These are phyloP conservation scores for Abramis brama DNA, from an alignment of 2,113 vertebrate species.

Conservation along the genomic window DNA sequence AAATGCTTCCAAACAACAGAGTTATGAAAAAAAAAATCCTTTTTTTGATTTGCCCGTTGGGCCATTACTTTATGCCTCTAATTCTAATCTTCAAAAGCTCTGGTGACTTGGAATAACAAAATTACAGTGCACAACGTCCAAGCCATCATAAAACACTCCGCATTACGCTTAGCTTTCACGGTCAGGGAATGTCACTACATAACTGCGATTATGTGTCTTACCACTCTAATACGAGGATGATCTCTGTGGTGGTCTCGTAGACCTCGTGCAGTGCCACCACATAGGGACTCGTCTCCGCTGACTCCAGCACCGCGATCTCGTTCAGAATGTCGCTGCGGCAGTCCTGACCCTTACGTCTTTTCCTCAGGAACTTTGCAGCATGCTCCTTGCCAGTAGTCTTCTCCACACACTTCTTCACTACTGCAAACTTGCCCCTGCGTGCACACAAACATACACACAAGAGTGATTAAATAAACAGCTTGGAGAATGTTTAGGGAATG, in stretches of 20 bases:
- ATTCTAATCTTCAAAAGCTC: slow-evolving; percentile 25
- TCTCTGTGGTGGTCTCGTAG: slow-evolving; percentile 89
- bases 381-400: slow-evolving; percentile 89
- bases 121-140: not conserved
- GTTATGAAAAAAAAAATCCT: not conserved
- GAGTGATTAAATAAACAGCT: not conserved
- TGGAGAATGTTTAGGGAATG: not conserved
- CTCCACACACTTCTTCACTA: slow-evolving; percentile 92
- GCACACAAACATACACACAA: slow-evolving; percentile 41
- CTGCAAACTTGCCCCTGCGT: slow-evolving; percentile 93
- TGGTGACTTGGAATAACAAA: not conserved
- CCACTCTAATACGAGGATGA: slow-evolving; percentile 95
- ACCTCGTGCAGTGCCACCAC: slow-evolving; percentile 92
- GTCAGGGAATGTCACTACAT: not conserved
- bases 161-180: not conserved
- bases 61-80: not conserved
- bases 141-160: not conserved
- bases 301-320: slow-evolving; percentile 92
- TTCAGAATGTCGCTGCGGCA: slow-evolving; percentile 93
- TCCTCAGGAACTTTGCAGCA: slow-evolving; percentile 94
- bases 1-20: not conserved
- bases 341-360: slow-evolving; percentile 91
- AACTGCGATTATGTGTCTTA: slow-evolving; percentile 71
- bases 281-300: slow-evolving; percentile 84
- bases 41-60: not conserved